Percentiles rank a stretch among this genome's conserved stretches.
These are phyloP conservation scores for Trypoxylon attenuatum DNA, from an alignment of 2,888 invertebrate species.

Conservation along the genomic window DNA sequence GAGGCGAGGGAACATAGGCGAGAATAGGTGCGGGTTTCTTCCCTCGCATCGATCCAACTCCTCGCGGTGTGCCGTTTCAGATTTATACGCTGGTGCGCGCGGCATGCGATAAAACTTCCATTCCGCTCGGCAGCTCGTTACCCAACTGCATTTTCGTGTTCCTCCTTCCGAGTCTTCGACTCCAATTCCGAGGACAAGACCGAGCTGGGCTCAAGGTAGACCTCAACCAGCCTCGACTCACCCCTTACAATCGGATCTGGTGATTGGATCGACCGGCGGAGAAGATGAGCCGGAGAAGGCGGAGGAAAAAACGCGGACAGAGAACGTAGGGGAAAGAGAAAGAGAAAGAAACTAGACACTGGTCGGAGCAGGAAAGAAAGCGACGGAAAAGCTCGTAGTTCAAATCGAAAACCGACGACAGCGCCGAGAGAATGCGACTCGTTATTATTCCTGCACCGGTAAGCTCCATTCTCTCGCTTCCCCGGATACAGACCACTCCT, in stretches of 20 bases:
- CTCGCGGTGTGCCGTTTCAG: constrained; percentile 27
- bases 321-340: constrained; percentile 19
- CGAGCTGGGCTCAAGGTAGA: not conserved
- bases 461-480: constrained; percentile 34
- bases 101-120: constrained; percentile 38
- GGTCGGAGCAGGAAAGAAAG: not conserved
- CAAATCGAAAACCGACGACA: constrained; percentile 50
- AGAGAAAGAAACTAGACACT: constrained; percentile 5
- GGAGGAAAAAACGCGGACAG: constrained; percentile 12
- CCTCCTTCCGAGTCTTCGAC: not conserved
- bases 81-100: constrained; percentile 32
- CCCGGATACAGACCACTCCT: constrained; percentile 31
- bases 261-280: constrained; percentile 39
- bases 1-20: constrained; percentile 20
- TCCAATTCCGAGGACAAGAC: not conserved
- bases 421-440: constrained; percentile 43
- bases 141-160: constrained; percentile 36
- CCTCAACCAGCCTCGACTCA: not conserved
- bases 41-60: constrained; percentile 30
- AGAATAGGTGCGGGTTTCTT: constrained; percentile 29
- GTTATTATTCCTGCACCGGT: constrained; percentile 56
- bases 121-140: constrained; percentile 45
- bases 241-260: constrained; percentile 37
- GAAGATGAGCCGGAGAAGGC: constrained; percentile 20
- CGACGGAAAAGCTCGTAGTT: constrained; percentile 27